These are phyloP conservation scores for Callimorpha dominula DNA, from an alignment of 2,888 invertebrate genomes.

Conservation along the genomic window DNA sequence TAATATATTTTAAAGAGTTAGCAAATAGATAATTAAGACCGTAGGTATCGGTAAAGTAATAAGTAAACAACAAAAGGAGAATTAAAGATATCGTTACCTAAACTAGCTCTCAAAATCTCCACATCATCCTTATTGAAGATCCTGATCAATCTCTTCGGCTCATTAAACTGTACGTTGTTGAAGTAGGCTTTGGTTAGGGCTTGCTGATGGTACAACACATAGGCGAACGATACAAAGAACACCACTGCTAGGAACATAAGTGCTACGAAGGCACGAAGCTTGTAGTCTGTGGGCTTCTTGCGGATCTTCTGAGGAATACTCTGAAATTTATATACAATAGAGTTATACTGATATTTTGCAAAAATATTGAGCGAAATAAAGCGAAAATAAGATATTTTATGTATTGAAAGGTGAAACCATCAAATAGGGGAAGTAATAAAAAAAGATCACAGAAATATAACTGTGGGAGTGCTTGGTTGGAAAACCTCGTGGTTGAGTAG, in stretches of 20 bases:
- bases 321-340: conserved; percentile 75
- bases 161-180: conserved; percentile 93
- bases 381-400: too few relatives aligned
- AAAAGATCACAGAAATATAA: too few relatives aligned
- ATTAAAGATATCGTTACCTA: conserved; percentile 75
- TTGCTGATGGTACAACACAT: conserved; percentile 94
- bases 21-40: too few relatives aligned
- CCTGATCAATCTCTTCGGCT: conserved; percentile 90
- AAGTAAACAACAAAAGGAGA: too few relatives aligned
- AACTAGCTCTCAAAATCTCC: conserved; percentile 89
- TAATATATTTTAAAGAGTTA: too few relatives aligned
- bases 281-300: conserved; percentile 91
- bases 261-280: conserved; percentile 92
- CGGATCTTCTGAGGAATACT: conserved; percentile 91
- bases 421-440: too few relatives aligned
- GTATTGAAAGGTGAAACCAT: too few relatives aligned
- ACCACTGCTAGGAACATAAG: conserved; percentile 93
- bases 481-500: too few relatives aligned
- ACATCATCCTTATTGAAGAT: conserved; percentile 91
- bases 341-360: neutral
- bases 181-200: conserved; percentile 94
- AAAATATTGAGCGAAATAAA: neutral
- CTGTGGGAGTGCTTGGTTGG: too few relatives aligned
- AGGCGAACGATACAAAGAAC: conserved; percentile 94
- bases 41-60: too few relatives aligned